Evolutionary conservation across 2,888 invertebrate genomes (phyloP).

Genomic region (Athalia circularis): DNA sequence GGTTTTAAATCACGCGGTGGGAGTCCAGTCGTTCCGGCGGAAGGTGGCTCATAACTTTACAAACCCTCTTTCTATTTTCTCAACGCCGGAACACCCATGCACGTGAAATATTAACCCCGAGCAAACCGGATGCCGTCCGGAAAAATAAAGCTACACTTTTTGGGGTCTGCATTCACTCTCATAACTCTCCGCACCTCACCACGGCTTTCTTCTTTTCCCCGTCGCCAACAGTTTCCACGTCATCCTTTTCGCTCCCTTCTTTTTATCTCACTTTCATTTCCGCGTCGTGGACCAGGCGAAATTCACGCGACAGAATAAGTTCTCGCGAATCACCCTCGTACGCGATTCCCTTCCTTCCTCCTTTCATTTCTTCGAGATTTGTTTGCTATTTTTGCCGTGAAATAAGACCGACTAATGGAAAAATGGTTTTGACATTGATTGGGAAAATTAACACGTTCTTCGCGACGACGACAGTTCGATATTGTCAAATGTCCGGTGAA

Average conservation of each 20-base stretch:
- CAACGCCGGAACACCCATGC: slow-evolving; percentile 69
- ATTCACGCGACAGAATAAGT: slow-evolving; percentile 25
- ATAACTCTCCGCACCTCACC: slow-evolving; percentile 37
- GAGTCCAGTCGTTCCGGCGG: slow-evolving; percentile 66
- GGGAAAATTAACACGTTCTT: too few relatives aligned
- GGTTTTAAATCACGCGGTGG: slow-evolving; percentile 66
- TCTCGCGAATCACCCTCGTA: slow-evolving; percentile 2
- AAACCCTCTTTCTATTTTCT: slow-evolving; percentile 68
- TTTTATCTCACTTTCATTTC: slow-evolving; percentile 40
- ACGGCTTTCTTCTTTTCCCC: slow-evolving; percentile 18
- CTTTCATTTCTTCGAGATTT: not conserved
- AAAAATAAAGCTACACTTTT: slow-evolving; percentile 49
- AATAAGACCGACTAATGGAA: not conserved
- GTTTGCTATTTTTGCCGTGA: not conserved
- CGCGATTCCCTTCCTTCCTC: slow-evolving; percentile 4
- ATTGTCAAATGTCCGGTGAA: not conserved
- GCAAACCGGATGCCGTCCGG: slow-evolving; percentile 61
- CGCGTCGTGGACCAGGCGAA: slow-evolving; percentile 12
- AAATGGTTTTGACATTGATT: not conserved
- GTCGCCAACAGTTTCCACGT: not conserved
- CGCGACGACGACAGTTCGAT: too few relatives aligned
- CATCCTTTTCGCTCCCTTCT: slow-evolving; percentile 1
- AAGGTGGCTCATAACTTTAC: slow-evolving; percentile 68
- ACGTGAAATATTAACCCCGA: slow-evolving; percentile 70
- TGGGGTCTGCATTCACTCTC: slow-evolving; percentile 42